phyloP scores from a whole-genome alignment of 2,888 invertebrate species.

The Oxycera nigricornis region DNA sequence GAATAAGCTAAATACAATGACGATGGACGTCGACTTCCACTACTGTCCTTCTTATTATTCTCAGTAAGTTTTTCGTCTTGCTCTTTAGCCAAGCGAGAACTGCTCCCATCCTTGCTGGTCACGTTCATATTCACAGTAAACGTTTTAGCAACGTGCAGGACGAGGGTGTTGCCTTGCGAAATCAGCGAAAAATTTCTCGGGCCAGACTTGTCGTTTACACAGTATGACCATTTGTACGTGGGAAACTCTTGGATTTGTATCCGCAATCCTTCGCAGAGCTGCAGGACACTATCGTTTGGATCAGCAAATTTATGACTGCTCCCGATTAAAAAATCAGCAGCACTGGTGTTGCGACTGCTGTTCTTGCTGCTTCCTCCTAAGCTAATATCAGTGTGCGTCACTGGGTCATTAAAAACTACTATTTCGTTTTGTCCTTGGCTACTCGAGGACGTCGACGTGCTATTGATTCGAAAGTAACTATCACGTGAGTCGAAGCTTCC shows the following conservation, averaged over 20 bases:
- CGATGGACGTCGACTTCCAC: conserved; percentile 55
- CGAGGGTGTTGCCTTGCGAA: conserved; percentile 53
- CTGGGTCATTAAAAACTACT: neutral
- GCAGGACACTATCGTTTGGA: neutral
- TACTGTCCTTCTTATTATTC: neutral
- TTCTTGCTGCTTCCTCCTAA: conserved; percentile 32
- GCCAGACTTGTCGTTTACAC: conserved; percentile 50
- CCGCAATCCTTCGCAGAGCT: conserved; percentile 52
- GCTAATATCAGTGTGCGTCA: conserved; percentile 42
- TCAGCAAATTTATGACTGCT: neutral
- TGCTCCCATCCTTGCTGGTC: neutral
- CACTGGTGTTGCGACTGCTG: neutral
- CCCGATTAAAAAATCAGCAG: conserved; percentile 10
- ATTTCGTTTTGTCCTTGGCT: neutral
- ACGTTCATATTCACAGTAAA: neutral
- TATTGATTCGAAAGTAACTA: neutral
- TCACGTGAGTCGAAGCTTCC: neutral
- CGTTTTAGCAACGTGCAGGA: conserved; percentile 49
- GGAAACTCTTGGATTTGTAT: conserved; percentile 54
- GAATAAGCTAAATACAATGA: conserved; percentile 70
- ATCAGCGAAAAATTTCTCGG: conserved; percentile 52
- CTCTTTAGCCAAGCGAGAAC: neutral
- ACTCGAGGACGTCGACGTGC: neutral
- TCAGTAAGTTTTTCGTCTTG: neutral
- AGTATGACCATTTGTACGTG: conserved; percentile 54